A percentile compares a stretch with the other conserved stretches of the same genome.
Conservation (phyloP, 2,113 vertebrate genomes). For the Rhinichthys klamathensis region DNA sequence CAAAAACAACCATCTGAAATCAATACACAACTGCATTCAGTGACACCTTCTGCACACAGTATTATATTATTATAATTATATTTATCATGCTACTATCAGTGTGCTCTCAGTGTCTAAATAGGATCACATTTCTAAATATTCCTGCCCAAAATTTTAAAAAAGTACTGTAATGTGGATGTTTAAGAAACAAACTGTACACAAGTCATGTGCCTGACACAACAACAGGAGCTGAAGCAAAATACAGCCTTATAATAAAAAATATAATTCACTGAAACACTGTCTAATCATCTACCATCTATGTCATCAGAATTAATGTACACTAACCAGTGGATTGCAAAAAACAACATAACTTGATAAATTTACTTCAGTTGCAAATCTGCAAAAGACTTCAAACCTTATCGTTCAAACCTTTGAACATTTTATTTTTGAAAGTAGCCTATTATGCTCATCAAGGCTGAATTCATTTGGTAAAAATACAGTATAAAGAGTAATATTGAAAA, state of each 20-base stretch:
- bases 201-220: not conserved
- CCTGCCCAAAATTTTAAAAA: not conserved
- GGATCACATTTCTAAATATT: not conserved
- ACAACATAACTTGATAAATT: not conserved
- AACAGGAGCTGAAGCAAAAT: constrained; percentile 37
- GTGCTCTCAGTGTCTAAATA: not conserved
- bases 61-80: not conserved
- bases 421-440: not conserved
- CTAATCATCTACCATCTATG: not conserved
- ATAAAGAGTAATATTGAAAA: not conserved
- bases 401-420: not conserved
- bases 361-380: not conserved
- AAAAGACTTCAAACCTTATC: not conserved
- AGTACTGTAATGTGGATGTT: not conserved
- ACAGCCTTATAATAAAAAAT: constrained; percentile 41
- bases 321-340: not conserved
- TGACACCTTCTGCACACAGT: not conserved
- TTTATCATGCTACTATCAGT: not conserved
- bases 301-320: not conserved
- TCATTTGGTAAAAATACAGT: not conserved
- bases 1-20: not conserved
- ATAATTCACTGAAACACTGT: constrained; percentile 27
- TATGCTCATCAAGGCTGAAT: not conserved
- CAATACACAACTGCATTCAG: not conserved
- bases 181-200: constrained; percentile 41